These are phyloP conservation scores for Patiria pectinifera DNA, from an alignment of 53 echinoderm and acorn worm species.

Conservation along the genomic window DNA sequence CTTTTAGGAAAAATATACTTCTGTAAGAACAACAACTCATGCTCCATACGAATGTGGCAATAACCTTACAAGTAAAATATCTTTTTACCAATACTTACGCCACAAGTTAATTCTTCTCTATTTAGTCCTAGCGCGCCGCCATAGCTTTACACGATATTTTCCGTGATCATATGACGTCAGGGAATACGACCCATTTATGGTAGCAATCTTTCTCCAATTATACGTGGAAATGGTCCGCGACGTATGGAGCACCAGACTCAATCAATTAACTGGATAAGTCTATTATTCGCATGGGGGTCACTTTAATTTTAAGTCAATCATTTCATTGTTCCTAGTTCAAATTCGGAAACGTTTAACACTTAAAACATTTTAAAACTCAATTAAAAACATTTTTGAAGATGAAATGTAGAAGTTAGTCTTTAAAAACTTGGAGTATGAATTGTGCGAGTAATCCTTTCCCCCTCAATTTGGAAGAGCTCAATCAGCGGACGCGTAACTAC, in stretches of 20 bases:
- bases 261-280: conserved; percentile 47
- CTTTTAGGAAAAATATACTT: no score
- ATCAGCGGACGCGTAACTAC: conserved; percentile 41
- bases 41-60: no score
- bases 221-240: background rate
- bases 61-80: background rate
- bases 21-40: no score
- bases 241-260: conserved; percentile 38
- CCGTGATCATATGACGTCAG: conserved; percentile 28
- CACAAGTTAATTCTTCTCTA: background rate
- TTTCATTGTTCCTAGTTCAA: background rate
- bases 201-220: background rate
- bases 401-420: no score
- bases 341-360: no score
- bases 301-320: background rate
- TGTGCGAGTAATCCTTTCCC: background rate
- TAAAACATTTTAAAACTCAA: background rate
- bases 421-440: background rate
- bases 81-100: background rate
- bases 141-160: background rate
- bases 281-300: conserved; percentile 5
- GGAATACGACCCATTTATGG: background rate
- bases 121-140: background rate
- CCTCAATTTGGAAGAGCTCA: conserved; percentile 9
- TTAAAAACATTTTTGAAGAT: background rate